Percentiles rank a stretch among this genome's conserved stretches.
Conservation (phyloP, 2,797 vertebrate species). For the Sphenodon punctatus region DNA sequence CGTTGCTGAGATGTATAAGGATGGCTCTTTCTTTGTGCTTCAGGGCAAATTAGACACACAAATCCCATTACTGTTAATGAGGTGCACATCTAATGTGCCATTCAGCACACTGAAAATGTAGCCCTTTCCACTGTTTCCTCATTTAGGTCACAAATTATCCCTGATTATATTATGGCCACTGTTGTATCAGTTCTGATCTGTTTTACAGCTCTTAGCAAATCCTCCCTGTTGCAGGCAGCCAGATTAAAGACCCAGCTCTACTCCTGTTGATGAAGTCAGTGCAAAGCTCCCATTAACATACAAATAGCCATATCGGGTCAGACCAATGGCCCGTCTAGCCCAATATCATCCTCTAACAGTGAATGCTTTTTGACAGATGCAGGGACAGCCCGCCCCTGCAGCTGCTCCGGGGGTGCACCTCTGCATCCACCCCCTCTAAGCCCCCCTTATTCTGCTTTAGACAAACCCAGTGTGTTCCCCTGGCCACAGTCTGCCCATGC, state of each 20-base stretch:
- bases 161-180: not conserved
- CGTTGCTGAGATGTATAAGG: constrained; percentile 9
- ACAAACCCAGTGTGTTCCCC: too few species aligned
- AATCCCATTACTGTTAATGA: constrained; percentile 26
- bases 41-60: constrained; percentile 21
- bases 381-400: too few species aligned
- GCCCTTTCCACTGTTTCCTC: not conserved
- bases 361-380: too few species aligned
- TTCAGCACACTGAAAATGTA: not conserved
- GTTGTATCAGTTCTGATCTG: not conserved
- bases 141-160: constrained; percentile 29
- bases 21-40: not conserved
- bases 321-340: too few species aligned
- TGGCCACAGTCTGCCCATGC: too few species aligned
- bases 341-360: too few species aligned
- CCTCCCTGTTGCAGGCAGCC: not conserved
- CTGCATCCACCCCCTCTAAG: too few species aligned
- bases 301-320: too few species aligned
- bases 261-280: not conserved
- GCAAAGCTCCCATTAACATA: not conserved
- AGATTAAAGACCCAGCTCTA: not conserved
- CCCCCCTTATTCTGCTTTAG: too few species aligned
- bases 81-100: not conserved
- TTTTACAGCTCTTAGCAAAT: constrained; percentile 5
- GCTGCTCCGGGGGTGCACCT: too few species aligned